Evolutionary conservation across 2,113 vertebrate genomes (phyloP).

Genomic region (human (Homo sapiens)): DNA sequence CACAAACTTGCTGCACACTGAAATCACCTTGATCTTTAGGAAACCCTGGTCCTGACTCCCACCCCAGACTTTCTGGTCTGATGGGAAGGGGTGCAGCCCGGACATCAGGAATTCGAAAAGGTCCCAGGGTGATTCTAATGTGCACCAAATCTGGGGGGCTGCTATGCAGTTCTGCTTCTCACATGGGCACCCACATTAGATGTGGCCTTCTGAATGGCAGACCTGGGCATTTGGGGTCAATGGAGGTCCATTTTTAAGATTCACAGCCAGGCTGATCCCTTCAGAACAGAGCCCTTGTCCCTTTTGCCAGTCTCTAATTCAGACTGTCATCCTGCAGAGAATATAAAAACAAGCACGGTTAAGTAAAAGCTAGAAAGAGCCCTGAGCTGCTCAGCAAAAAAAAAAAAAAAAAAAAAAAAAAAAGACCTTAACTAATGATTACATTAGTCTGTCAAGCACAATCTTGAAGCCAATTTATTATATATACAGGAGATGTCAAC

Average conservation of each 20-base stretch:
- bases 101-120: neutral
- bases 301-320: neutral
- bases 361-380: neutral
- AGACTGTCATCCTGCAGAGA: neutral
- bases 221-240: neutral
- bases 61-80: neutral
- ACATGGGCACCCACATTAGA: accelerated
- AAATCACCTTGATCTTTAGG: neutral
- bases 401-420: neutral
- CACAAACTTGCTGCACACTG: neutral
- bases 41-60: too few relatives aligned
- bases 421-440: neutral
- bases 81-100: accelerated
- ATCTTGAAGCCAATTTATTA: neutral
- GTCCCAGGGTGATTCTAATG: neutral
- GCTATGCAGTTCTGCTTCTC: neutral
- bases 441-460: neutral
- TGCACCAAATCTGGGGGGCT: neutral
- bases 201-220: neutral
- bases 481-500: neutral
- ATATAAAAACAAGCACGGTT: neutral
- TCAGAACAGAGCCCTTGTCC: neutral
- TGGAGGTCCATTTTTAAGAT: neutral
- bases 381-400: neutral
- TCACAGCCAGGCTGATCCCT: neutral